These are phyloP conservation scores for Edolisoma coerulescens DNA, from an alignment of 2,113 vertebrate species.

Conservation along the genomic window DNA sequence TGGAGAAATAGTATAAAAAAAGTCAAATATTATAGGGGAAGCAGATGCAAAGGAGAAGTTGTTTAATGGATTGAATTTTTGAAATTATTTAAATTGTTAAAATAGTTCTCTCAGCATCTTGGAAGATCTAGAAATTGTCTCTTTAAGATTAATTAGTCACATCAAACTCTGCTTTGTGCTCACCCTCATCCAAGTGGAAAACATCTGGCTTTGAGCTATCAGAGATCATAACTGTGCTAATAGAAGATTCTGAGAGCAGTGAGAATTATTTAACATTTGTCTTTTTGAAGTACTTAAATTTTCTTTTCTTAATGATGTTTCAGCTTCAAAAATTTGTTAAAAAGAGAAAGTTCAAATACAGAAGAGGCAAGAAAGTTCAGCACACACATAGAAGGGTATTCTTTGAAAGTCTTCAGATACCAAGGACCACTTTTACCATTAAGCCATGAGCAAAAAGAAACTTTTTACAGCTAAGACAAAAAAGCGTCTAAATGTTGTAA, in stretches of 20 bases:
- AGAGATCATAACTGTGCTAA: slow-evolving; percentile 37
- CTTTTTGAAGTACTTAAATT: slow-evolving; percentile 34
- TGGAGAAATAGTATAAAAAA: neutral
- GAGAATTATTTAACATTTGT: slow-evolving; percentile 54
- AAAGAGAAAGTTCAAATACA: neutral
- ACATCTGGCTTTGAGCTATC: slow-evolving; percentile 59
- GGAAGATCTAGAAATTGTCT: neutral
- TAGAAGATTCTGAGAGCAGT: slow-evolving; percentile 8
- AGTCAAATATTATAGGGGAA: neutral
- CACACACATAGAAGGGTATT: neutral
- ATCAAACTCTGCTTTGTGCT: slow-evolving; percentile 48
- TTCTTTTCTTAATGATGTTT: slow-evolving; percentile 38
- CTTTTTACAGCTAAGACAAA: neutral
- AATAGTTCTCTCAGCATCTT: neutral
- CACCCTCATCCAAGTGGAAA: slow-evolving; percentile 45
- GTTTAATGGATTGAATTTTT: neutral
- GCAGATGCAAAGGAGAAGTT: neutral
- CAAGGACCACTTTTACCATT: slow-evolving; percentile 22
- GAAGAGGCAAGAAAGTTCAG: slow-evolving; percentile 9
- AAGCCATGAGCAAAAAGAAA: neutral
- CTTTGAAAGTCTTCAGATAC: slow-evolving; percentile 11
- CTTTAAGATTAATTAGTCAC: slow-evolving; percentile 54
- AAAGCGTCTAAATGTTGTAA: neutral
- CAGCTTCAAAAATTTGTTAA: slow-evolving; percentile 13
- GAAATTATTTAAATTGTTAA: neutral